Percentiles rank a stretch among this genome's conserved stretches.
phyloP scores from a whole-genome alignment of 2,113 vertebrate species.

The Amblyornis subalaris region DNA sequence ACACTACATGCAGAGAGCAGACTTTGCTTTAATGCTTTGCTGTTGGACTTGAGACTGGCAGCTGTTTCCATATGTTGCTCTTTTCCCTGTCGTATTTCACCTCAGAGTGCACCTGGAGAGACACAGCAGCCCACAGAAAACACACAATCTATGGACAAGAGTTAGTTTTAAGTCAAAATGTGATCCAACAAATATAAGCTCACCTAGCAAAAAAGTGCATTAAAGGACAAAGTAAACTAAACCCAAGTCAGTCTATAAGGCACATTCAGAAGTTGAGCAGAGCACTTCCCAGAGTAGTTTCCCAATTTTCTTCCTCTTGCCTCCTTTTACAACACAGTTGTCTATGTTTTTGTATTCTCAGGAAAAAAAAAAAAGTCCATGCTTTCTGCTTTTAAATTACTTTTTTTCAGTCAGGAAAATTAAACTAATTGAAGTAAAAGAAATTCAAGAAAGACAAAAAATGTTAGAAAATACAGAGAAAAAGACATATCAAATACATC shows the following conservation, averaged over 20 bases:
- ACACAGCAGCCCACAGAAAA: not conserved
- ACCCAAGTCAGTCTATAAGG: not conserved
- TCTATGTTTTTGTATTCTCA: not conserved
- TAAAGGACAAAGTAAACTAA: not conserved
- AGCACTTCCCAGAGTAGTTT: not conserved
- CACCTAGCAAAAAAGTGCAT: not conserved
- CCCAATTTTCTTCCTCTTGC: not conserved
- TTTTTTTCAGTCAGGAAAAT: not conserved
- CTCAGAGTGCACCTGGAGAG: not conserved
- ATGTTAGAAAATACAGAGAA: not conserved
- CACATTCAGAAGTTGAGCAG: not conserved
- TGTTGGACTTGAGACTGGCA: not conserved
- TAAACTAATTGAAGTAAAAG: not conserved
- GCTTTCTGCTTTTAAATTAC: not conserved
- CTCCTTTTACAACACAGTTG: not conserved
- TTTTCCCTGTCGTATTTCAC: not conserved
- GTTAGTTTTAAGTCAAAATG: not conserved
- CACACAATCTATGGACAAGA: fast-evolving
- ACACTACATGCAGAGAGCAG: fast-evolving
- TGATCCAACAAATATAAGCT: not conserved
- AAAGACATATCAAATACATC: not conserved
- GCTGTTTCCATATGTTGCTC: not conserved
- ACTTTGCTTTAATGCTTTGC: not conserved
- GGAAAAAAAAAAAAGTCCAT: not conserved
- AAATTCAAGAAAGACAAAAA: not conserved